Percentiles rank a stretch among this genome's conserved stretches.
Conservation (phyloP, 2,113 vertebrate genomes). For the Hiodon tergisus region DNA sequence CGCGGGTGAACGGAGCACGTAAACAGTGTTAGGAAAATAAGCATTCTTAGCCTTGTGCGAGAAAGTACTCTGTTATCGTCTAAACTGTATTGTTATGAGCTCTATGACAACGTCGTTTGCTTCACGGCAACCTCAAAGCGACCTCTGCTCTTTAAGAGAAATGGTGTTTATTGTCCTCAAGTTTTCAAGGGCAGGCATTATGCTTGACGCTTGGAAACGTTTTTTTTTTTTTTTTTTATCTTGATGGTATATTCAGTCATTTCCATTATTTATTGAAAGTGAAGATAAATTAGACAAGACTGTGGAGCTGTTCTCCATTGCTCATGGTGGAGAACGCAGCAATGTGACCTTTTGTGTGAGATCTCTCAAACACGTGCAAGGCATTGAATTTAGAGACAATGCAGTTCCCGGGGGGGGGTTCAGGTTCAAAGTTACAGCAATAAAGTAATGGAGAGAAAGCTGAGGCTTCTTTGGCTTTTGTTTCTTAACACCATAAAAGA, state of each 20-base stretch:
- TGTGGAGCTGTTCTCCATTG: too few relatives aligned
- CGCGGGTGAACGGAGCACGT: neutral
- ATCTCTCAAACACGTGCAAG: neutral
- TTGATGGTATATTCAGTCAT: neutral
- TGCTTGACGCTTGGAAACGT: too few relatives aligned
- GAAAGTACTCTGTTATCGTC: neutral
- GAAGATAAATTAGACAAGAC: too few relatives aligned
- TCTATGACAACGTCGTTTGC: neutral
- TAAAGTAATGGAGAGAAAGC: slow-evolving; percentile 31
- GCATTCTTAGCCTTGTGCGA: neutral
- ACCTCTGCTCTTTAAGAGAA: neutral
- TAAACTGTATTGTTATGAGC: neutral
- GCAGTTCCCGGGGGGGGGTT: slow-evolving; percentile 18
- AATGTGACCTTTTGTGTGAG: neutral
- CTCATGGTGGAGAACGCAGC: neutral
- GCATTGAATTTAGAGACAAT: neutral
- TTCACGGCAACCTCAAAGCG: neutral
- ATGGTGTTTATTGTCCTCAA: neutral
- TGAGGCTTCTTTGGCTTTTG: slow-evolving; percentile 16
- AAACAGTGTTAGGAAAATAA: neutral
- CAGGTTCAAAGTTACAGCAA: slow-evolving; percentile 36
- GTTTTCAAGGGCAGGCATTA: too few relatives aligned
- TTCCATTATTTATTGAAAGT: neutral
- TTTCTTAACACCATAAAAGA: slow-evolving; percentile 31
- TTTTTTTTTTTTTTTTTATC: too few relatives aligned